Percentiles rank a stretch among this genome's conserved stretches.
These are phyloP conservation scores for Drosophila ercepeae DNA, from an alignment of 1,140 invertebrate species.

Conservation along the genomic window DNA sequence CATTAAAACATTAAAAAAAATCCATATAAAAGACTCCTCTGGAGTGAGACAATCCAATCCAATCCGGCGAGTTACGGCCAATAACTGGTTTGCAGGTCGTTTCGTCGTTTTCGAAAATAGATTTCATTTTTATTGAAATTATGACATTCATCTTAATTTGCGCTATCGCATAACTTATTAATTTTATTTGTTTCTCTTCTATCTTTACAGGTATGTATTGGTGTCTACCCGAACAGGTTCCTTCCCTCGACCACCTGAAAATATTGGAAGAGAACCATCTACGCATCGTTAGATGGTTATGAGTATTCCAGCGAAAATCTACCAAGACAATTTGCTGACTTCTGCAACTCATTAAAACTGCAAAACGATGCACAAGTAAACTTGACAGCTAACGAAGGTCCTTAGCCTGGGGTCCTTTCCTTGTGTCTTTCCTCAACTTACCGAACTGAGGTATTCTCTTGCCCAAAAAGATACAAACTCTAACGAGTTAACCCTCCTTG, in stretches of 20 bases:
- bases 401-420: conserved; percentile 20
- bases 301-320: background rate
- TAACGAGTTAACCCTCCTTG: background rate
- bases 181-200: conserved; percentile 45
- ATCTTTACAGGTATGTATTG: conserved; percentile 66
- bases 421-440: background rate
- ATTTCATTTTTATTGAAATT: conserved; percentile 80
- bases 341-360: conserved; percentile 59
- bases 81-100: conserved; percentile 43
- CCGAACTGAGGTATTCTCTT: conserved; percentile 16
- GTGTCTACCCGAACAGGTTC: conserved; percentile 47
- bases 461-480: conserved; percentile 10
- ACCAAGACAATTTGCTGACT: conserved; percentile 50
- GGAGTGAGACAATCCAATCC: conserved; percentile 36
- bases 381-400: conserved; percentile 51
- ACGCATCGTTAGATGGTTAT: conserved; percentile 40
- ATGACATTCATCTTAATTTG: conserved; percentile 82
- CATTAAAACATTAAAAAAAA: conserved; percentile 34
- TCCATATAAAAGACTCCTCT: background rate
- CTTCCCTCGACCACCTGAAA: conserved; percentile 6
- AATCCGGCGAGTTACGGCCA: background rate
- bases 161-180: conserved; percentile 73
- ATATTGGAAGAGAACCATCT: background rate
- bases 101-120: conserved; percentile 57
- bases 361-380: conserved; percentile 51